phyloP scores from a whole-genome alignment of 2,797 vertebrate genomes.

The Epinephelus coioides region DNA sequence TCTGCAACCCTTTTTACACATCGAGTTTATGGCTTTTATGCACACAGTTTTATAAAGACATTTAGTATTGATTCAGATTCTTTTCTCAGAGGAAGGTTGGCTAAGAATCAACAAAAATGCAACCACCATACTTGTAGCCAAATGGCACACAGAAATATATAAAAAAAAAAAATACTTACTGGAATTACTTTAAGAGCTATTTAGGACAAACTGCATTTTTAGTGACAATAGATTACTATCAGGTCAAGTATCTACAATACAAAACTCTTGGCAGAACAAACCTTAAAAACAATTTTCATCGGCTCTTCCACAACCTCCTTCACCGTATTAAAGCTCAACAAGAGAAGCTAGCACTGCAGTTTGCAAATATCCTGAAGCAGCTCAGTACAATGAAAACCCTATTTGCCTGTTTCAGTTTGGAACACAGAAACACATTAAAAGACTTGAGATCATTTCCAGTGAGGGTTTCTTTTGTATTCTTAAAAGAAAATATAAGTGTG shows the following conservation, averaged over 20 bases:
- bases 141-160: background rate
- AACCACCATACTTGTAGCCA: conserved; percentile 3
- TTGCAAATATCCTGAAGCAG: no score
- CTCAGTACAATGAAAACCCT: no score
- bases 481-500: no score
- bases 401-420: no score
- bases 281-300: background rate
- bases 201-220: background rate
- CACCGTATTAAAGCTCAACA: no score
- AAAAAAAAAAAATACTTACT: background rate
- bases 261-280: background rate
- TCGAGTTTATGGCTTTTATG: background rate
- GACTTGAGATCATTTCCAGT: no score
- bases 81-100: background rate
- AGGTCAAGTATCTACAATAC: background rate
- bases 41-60: background rate
- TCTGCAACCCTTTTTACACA: background rate
- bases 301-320: background rate
- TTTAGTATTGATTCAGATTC: conserved; percentile 19
- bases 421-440: no score
- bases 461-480: no score
- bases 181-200: conserved; percentile 5
- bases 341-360: no score
- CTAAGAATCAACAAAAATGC: conserved; percentile 5
- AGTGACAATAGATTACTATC: background rate